These are phyloP conservation scores for Pterocles gutturalis DNA, from an alignment of 2,113 vertebrate genomes.

Conservation along the genomic window DNA sequence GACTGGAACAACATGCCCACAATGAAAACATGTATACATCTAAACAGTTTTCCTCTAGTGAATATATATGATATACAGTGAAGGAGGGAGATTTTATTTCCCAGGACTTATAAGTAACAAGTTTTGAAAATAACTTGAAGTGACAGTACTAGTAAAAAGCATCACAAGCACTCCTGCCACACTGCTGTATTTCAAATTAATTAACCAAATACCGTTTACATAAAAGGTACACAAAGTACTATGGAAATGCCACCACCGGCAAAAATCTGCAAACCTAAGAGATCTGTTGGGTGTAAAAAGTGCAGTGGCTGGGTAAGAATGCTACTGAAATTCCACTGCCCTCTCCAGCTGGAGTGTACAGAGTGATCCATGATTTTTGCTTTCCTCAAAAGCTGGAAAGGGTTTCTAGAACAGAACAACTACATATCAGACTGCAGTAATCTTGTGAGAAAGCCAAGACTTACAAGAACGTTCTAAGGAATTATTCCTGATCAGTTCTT, in stretches of 20 bases:
- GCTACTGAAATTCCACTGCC: background rate
- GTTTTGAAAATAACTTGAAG: background rate
- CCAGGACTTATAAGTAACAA: background rate
- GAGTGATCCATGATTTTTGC: background rate
- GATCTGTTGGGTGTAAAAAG: background rate
- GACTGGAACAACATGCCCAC: background rate
- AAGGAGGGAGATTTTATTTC: background rate
- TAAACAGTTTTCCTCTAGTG: background rate
- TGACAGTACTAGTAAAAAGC: background rate
- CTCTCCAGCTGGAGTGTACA: background rate
- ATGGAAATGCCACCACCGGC: background rate
- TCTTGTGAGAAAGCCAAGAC: background rate
- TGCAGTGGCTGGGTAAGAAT: background rate
- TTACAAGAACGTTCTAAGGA: background rate
- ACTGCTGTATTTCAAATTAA: background rate
- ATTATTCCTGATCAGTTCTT: background rate
- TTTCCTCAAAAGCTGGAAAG: background rate
- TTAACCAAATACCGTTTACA: background rate
- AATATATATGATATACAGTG: accelerated
- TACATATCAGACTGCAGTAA: background rate
- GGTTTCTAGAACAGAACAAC: background rate
- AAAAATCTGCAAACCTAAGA: background rate
- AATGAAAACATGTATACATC: background rate
- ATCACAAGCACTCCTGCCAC: background rate
- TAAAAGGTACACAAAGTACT: background rate